These are phyloP conservation scores for Dryas iulia DNA, from an alignment of 1,140 invertebrate species.

Conservation along the genomic window DNA sequence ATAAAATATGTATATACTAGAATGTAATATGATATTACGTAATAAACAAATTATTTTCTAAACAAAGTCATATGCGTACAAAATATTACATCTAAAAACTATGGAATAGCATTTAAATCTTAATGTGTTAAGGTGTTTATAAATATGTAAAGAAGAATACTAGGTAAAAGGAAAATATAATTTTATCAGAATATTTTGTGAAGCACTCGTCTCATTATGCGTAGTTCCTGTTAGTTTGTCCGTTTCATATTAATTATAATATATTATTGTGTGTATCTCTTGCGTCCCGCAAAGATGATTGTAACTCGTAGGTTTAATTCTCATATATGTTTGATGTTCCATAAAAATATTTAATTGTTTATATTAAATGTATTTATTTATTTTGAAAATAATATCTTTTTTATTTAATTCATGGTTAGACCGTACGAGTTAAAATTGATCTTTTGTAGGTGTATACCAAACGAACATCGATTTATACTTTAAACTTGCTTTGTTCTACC, in stretches of 20 bases:
- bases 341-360: too few relatives aligned
- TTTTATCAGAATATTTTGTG: conserved; percentile 2
- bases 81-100: conserved; percentile 7
- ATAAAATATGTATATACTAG: not conserved
- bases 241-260: not conserved
- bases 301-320: too few relatives aligned
- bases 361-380: not conserved
- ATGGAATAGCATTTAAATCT: not conserved
- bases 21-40: not conserved
- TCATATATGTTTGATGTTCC: too few relatives aligned
- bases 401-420: too few relatives aligned
- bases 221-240: conserved; percentile 8
- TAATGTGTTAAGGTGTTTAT: not conserved
- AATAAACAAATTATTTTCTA: conserved; percentile 1
- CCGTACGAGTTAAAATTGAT: not conserved
- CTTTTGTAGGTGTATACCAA: not conserved
- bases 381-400: not conserved
- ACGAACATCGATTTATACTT: not conserved
- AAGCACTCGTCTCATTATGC: not conserved
- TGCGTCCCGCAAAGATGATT: not conserved
- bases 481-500: not conserved
- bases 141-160: not conserved
- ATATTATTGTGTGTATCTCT: not conserved
- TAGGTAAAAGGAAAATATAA: not conserved
- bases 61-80: conserved; percentile 11